phyloP scores from a whole-genome alignment of 2,888 invertebrate genomes.

The Drosophila sordidapex region DNA sequence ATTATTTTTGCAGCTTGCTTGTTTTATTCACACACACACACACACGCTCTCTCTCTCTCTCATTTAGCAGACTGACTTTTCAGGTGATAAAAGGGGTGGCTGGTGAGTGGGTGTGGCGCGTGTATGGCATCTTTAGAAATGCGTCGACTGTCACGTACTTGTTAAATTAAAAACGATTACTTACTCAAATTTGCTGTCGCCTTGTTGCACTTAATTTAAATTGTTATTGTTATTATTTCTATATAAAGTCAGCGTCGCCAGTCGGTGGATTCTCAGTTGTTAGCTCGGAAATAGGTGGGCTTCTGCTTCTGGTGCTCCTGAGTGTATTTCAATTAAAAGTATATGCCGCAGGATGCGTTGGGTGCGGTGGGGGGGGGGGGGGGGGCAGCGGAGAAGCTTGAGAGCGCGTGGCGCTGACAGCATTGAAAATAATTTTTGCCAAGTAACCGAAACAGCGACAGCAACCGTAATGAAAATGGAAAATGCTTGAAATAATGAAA shows the following conservation, averaged over 20 bases:
- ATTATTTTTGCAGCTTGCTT: conserved; percentile 21
- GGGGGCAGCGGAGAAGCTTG: background rate
- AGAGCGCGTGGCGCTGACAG: conserved; percentile 66
- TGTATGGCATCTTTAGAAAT: conserved; percentile 29
- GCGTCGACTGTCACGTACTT: conserved; percentile 70
- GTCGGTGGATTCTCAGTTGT: background rate
- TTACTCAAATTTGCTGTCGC: conserved; percentile 66
- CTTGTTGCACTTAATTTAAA: conserved; percentile 75
- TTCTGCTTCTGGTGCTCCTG: conserved; percentile 6
- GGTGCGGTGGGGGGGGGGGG: background rate
- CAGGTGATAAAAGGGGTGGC: background rate
- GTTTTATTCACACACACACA: conserved; percentile 9
- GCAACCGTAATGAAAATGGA: conserved; percentile 46
- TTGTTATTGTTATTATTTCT: conserved; percentile 78
- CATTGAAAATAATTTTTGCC: conserved; percentile 42
- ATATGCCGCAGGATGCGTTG: conserved; percentile 64
- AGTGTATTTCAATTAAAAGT: conserved; percentile 76
- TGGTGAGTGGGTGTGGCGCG: background rate
- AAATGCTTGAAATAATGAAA: conserved; percentile 57
- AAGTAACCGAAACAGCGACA: conserved; percentile 32
- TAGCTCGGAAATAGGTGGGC: conserved; percentile 8
- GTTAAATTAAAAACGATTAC: conserved; percentile 79
- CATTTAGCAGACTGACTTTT: conserved; percentile 44
- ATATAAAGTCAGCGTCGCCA: conserved; percentile 64
- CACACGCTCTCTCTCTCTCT: background rate